Evolutionary conservation across 2,888 invertebrate genomes (phyloP), one percentile per base, ranked within the genome.

Genomic region (Meliscaeva auricollis): DNA sequence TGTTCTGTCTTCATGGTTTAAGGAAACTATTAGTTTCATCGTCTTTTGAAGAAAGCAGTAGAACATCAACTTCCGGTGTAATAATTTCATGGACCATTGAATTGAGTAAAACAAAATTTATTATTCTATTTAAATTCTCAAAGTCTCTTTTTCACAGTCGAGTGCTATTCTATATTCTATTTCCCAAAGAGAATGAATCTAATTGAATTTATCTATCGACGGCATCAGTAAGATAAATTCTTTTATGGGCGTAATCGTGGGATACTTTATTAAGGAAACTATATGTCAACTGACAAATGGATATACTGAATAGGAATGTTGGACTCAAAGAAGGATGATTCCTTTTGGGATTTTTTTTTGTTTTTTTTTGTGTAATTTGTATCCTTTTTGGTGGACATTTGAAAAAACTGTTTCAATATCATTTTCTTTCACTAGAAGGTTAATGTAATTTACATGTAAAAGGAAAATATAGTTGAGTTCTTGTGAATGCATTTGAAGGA

Each of bases 361-460:
- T 38, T 41, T 60, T 22, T 44, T 22, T 15, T 11, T 38, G 44
- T 60, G 44, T 62, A 62, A 62, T 44, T 62, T 62, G 44, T 44
- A 62, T 60, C 26, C 17, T 15, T 62, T 56, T 46, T 46, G 44
- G 44, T 62, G 44, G 26, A 46, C 44, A 46, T 62, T 46, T 30
- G 44, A 9, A 15, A 9, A 15, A 62, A 30, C 15, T 44, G 38
- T 44, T 60, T 60, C 41, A 44, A 26, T 60, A 15, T 26, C 15
- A 15, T 26, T 62, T 26, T 9, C 38, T 56, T 56, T 9, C 13
- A 3, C 22, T 5, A 17, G 30, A 30, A 44, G n/a, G 44, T 8
- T 44, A 0, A 62, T 62, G 11, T 32, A 44, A 46, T 46, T 62
- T 62, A 44, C 26, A 44, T 62, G 44, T 26, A 1, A 44, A 60